Base-by-base conservation (phyloP, 2,113 vertebrate species). In the Scomber colias region DNA sequence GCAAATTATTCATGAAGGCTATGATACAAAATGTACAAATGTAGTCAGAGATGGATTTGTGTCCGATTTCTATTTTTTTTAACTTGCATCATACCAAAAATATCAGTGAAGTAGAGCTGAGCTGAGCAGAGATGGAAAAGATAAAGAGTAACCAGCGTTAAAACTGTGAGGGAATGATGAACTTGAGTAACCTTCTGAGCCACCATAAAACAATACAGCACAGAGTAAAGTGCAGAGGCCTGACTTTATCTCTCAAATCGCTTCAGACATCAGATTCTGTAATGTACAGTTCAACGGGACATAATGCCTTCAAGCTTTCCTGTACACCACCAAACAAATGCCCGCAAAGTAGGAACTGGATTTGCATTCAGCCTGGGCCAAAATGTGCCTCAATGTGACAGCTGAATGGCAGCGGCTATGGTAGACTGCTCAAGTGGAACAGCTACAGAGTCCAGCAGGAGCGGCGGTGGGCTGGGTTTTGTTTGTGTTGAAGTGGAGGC, bases 181-280 rank as follows among this genome's bases (percentile, higher is more conserved):
- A 84, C 85, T 79, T 12, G 2, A 92, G 77, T 89, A 70, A 90
- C 71, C 73, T 6, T 1, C 13, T 14, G 54, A 62, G 50, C 49
- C 21, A 11, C 2, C 15, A 17, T 75, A 44, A 77, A 86, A 50
- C 49, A 78, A 55, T 19, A 11, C n/a, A 19, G n/a, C 54, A 71
- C 16, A 16, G 71, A 15, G 27, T 11, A 3, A 77, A 77, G 75
- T 71, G 31, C 75, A 77, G 53, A 73, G 56, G 11, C 4, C n/a
- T 27, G 24, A 27, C 24, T 27, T 27, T 27, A 27, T 27, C 24
- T 27, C 24, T 27, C 24, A 27, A 27, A 55, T 60, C 24, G 24
- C 15, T 30, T 35, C 4, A 12, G 2, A n/a, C 12, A 2, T 16
- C 2, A 9, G 4, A 3, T n/a, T 61, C 14, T 57, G 3, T 12